phyloP scores from a whole-genome alignment of 1,140 invertebrate genomes.

The Holotrichia oblita region DNA sequence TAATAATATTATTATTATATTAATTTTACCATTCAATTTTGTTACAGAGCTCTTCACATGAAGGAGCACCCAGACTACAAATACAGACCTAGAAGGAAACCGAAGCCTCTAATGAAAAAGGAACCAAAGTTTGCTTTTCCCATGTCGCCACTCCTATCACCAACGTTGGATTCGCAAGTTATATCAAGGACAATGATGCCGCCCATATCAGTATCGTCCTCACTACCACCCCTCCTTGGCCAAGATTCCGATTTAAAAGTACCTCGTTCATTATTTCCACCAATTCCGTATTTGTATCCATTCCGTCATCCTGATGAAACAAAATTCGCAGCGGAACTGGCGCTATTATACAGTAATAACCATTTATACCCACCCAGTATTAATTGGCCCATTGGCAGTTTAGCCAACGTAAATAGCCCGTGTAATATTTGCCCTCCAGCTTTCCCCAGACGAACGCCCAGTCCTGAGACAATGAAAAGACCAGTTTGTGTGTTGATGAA shows the following conservation, averaged over 20 bases:
- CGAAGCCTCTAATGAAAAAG: slow-evolving; percentile 82
- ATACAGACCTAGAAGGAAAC: slow-evolving; percentile 90
- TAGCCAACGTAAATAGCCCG: slow-evolving; percentile 50
- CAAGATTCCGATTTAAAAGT: slow-evolving; percentile 71
- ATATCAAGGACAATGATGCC: slow-evolving; percentile 71
- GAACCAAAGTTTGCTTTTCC: slow-evolving; percentile 78
- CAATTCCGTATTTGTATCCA: slow-evolving; percentile 77
- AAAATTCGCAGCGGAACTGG: slow-evolving; percentile 73
- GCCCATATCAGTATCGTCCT: slow-evolving; percentile 63
- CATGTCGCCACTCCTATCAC: slow-evolving; percentile 70
- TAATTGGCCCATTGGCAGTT: slow-evolving; percentile 61
- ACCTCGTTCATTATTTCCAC: slow-evolving; percentile 72
- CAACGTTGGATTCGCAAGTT: slow-evolving; percentile 60
- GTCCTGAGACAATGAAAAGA: slow-evolving; percentile 63
- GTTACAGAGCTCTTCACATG: slow-evolving; percentile 91
- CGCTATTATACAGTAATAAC: slow-evolving; percentile 62
- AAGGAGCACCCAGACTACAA: slow-evolving; percentile 97
- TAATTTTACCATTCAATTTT: slow-evolving; percentile 43
- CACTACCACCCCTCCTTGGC: slow-evolving; percentile 65
- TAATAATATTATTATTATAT: neutral
- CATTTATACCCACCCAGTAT: slow-evolving; percentile 58
- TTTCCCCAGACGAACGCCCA: slow-evolving; percentile 62
- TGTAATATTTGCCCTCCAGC: slow-evolving; percentile 60
- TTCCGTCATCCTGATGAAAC: slow-evolving; percentile 72
- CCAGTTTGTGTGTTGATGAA: slow-evolving; percentile 68